A percentile compares a stretch with the other conserved stretches of the same genome.
phyloP scores from a whole-genome alignment of 2,888 invertebrate genomes.

The Drosophila pegasa region DNA sequence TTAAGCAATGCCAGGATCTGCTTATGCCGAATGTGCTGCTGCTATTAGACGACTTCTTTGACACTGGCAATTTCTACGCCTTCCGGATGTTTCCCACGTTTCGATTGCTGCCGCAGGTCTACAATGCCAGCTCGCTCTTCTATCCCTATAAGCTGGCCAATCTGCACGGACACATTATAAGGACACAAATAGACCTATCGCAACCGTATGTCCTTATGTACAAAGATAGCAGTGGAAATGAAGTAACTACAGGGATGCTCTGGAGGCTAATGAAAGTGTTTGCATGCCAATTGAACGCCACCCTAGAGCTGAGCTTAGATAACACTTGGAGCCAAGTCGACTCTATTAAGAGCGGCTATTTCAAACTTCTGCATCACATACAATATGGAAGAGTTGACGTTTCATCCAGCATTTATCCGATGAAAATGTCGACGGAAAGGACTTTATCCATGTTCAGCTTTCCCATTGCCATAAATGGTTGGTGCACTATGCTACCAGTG shows the following conservation, averaged over 20 bases:
- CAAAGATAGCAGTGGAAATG: conserved; percentile 21
- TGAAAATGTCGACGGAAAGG: fast-evolving
- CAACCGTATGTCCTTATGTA: conserved; percentile 36
- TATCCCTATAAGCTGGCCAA: conserved; percentile 49
- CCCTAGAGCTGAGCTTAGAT: conserved; percentile 15
- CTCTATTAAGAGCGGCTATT: background rate
- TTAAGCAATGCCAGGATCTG: conserved; percentile 26
- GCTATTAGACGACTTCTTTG: conserved; percentile 30
- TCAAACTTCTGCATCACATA: conserved; percentile 7
- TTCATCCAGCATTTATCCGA: conserved; percentile 23
- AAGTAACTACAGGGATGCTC: conserved; percentile 19
- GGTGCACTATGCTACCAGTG: conserved; percentile 56
- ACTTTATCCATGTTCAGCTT: background rate
- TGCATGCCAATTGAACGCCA: conserved; percentile 34
- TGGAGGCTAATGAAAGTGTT: conserved; percentile 41
- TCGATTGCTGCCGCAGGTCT: conserved; percentile 10
- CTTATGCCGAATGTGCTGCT: conserved; percentile 42
- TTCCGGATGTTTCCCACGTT: conserved; percentile 37
- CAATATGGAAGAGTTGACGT: conserved; percentile 34
- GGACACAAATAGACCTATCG: conserved; percentile 32
- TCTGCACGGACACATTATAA: conserved; percentile 39
- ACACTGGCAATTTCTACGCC: conserved; percentile 12
- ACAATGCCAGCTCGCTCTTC: conserved; percentile 6
- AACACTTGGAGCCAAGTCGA: background rate
- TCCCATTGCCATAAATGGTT: conserved; percentile 29